Conservation (phyloP, 2,797 vertebrate genomes). For the Chaenodraco wilsoni region DNA sequence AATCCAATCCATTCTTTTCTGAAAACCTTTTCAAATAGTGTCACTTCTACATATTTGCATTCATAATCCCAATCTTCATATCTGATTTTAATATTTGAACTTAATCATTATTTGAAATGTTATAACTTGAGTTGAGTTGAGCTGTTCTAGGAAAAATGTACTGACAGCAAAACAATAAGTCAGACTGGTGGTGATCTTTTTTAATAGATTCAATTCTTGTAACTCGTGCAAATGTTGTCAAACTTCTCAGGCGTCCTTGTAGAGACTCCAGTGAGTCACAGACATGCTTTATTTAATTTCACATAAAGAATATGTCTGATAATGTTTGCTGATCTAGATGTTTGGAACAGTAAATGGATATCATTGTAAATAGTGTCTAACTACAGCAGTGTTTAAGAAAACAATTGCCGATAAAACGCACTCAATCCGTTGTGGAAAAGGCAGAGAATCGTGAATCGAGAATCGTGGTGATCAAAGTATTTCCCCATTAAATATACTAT, state of each 20-base stretch:
- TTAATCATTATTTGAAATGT: background rate
- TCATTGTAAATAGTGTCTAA: too few species aligned
- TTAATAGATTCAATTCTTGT: background rate
- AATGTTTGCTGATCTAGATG: too few species aligned
- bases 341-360: too few species aligned
- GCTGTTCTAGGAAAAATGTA: background rate
- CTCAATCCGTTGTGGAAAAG: too few species aligned
- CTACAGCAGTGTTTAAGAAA: too few species aligned
- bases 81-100: background rate
- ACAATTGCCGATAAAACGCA: too few species aligned
- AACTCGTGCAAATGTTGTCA: background rate
- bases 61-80: background rate
- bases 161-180: background rate
- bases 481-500: background rate
- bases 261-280: background rate
- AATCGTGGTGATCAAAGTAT: too few species aligned
- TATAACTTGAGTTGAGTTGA: background rate
- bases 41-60: background rate
- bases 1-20: background rate
- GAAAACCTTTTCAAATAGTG: background rate
- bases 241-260: background rate
- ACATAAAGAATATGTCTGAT: too few species aligned
- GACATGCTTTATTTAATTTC: too few species aligned
- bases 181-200: too few species aligned
- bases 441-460: too few species aligned